Base-by-base conservation (phyloP, 2,888 invertebrate genomes). In the Apodemia zela region DNA sequence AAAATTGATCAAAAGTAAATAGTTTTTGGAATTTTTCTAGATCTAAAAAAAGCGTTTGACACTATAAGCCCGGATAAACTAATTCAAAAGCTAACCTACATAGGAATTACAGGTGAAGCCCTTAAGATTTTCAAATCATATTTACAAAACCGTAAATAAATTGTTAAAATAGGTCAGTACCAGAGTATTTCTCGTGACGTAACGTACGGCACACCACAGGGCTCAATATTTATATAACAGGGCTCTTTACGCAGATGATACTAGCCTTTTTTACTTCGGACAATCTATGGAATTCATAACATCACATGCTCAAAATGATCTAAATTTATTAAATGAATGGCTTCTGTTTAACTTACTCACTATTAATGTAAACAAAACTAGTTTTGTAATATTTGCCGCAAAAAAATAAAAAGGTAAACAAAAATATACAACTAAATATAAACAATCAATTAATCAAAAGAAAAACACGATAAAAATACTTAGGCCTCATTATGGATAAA, bases 171-270 rank as follows among this genome's bases (percentile, higher is more conserved):
- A 33, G 33, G 33, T 33, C 33, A 33, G 33, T 33, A 33, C 33
- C 33, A 33, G 33, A 33, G 33, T 7, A 5, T 33, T 33, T 33
- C 33, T 6, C 33, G 7, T 33, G 33, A 7, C 33, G 5, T 33
- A 3, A 33, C 33, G 5, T 33, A 33, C 7, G 3, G 7, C 7
- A 5, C 3, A 33, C 33, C 33, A 33, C 33, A 5, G 7, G 3
- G 33, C 3, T 7, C 5, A 33, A 33, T 63, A 8, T 35, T 58
- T n/a, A n/a, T n/a, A n/a, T n/a, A n/a, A n/a, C n/a, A n/a, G n/a
- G 57, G 60, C 13, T 54, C 63, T 60, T 13, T 63, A 63, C 29
- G 60, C 60, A n/a, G 54, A 63, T 18, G 54, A 63, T 35, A 63
- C 58, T 21, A 58, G 62, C 15, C 21, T 62, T 4, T 62, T 58